These are phyloP conservation scores for Smittia sp. DNA, from an alignment of 2,888 invertebrate species.

Conservation along the genomic window DNA sequence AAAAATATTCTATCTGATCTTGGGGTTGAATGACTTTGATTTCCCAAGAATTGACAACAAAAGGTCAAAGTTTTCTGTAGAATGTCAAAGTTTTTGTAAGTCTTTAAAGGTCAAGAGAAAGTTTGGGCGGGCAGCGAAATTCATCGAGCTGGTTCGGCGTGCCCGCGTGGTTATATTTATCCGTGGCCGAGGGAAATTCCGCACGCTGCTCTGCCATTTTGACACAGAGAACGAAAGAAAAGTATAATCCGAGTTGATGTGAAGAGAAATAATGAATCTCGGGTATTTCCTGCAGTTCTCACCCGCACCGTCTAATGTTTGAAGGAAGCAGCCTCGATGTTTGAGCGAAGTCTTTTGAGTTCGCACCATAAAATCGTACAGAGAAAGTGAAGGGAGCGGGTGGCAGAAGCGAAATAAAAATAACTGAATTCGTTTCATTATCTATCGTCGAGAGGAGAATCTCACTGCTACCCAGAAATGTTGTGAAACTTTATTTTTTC, in stretches of 20 bases:
- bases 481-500: neutral
- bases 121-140: too few relatives aligned
- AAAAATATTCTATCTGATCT: too few relatives aligned
- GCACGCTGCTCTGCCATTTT: neutral
- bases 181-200: neutral
- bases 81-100: too few relatives aligned
- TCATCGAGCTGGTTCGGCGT: too few relatives aligned
- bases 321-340: neutral
- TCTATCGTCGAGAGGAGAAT: neutral
- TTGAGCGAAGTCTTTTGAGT: constrained; percentile 14
- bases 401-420: constrained; percentile 7
- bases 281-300: neutral
- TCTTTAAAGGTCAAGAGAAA: too few relatives aligned
- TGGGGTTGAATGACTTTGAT: too few relatives aligned
- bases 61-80: too few relatives aligned
- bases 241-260: constrained; percentile 36
- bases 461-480: constrained; percentile 14
- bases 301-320: neutral
- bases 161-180: too few relatives aligned
- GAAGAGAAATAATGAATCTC: constrained; percentile 20
- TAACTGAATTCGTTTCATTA: constrained; percentile 18
- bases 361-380: constrained; percentile 19
- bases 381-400: neutral
- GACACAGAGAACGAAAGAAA: neutral
- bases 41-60: too few relatives aligned